Conservation (phyloP, 2,888 invertebrate species). For the Thereva nobilitata region DNA sequence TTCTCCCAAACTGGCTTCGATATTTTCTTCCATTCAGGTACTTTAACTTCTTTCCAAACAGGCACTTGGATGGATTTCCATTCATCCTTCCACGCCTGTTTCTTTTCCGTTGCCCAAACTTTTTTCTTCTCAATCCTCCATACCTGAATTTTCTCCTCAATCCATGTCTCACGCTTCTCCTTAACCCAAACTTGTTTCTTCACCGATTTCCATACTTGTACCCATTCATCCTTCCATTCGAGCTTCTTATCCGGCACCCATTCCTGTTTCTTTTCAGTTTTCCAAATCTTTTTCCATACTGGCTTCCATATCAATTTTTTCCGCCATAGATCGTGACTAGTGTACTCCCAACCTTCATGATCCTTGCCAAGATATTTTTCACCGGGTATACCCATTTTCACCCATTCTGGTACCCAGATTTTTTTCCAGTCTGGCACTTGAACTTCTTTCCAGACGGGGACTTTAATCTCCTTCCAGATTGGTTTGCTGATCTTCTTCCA, state of each 20-base stretch:
- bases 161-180: slow-evolving; percentile 76
- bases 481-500: slow-evolving; percentile 62
- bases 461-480: slow-evolving; percentile 69
- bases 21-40: slow-evolving; percentile 79
- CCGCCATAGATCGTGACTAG: slow-evolving; percentile 83
- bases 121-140: slow-evolving; percentile 66
- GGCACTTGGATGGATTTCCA: slow-evolving; percentile 75
- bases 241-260: slow-evolving; percentile 75
- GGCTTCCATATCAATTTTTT: slow-evolving; percentile 73
- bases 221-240: slow-evolving; percentile 65
- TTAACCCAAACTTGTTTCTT: slow-evolving; percentile 81
- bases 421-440: slow-evolving; percentile 66
- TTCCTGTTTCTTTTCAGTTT: slow-evolving; percentile 74
- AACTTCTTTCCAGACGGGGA: slow-evolving; percentile 71
- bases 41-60: slow-evolving; percentile 69
- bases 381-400: slow-evolving; percentile 72
- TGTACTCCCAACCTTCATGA: slow-evolving; percentile 81
- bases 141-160: slow-evolving; percentile 70
- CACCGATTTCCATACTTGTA: slow-evolving; percentile 74
- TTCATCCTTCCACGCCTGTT: slow-evolving; percentile 71
- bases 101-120: slow-evolving; percentile 67
- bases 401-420: slow-evolving; percentile 67
- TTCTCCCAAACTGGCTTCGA: slow-evolving; percentile 84
- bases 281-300: slow-evolving; percentile 78
- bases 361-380: slow-evolving; percentile 81